Conservation (phyloP, 2,888 invertebrate genomes). For the Leucania comma region DNA sequence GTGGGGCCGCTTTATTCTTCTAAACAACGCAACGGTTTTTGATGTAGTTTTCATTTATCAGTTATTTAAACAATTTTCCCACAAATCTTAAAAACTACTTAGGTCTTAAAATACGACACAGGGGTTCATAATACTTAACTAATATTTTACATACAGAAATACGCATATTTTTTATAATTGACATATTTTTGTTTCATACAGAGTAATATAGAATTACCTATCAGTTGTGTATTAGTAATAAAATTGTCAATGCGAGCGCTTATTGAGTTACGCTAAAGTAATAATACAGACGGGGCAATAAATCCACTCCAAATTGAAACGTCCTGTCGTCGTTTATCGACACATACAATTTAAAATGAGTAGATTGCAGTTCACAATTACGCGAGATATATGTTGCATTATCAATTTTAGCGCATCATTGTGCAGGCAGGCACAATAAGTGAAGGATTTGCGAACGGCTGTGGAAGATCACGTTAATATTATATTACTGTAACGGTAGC, state of each 20-base stretch:
- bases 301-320: constrained; percentile 54
- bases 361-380: constrained; percentile 37
- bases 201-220: constrained; percentile 31
- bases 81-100: neutral
- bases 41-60: neutral
- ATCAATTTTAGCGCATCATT: constrained; percentile 49
- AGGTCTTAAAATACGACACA: neutral
- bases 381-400: constrained; percentile 45
- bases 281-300: constrained; percentile 37
- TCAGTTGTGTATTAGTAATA: constrained; percentile 38
- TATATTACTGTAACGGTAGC: neutral
- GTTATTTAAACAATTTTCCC: neutral
- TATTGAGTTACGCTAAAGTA: constrained; percentile 49
- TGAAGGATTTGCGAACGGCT: neutral
- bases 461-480: constrained; percentile 20
- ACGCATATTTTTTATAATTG: too few species aligned
- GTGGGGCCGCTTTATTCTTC: neutral
- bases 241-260: constrained; percentile 44
- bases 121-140: too few species aligned
- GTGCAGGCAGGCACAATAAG: constrained; percentile 4
- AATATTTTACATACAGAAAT: too few species aligned
- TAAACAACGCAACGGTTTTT: neutral
- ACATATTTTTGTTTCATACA: constrained; percentile 16
- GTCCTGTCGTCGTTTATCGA: constrained; percentile 34
- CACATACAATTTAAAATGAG: constrained; percentile 43